Conservation (phyloP, 2,797 vertebrate species). For the Sorex maritimensis region DNA sequence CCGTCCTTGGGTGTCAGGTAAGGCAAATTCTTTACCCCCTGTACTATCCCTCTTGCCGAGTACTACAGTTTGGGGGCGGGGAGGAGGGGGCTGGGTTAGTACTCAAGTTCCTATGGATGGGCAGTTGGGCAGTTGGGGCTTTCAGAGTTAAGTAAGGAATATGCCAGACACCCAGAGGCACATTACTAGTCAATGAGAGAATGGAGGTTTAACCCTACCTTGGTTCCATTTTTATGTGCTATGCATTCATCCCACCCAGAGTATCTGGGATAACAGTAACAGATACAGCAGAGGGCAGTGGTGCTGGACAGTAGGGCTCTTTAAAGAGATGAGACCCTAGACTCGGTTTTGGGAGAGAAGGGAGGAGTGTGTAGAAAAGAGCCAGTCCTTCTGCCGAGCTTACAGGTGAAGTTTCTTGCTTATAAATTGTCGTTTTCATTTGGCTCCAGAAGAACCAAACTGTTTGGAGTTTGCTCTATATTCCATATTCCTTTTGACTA, state of each 20-base stretch:
- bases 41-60: too few relatives aligned
- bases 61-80: too few relatives aligned
- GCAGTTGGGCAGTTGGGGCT: not conserved
- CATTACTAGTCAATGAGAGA: rapidly evolving
- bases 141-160: not conserved
- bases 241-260: rapidly evolving
- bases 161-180: too few relatives aligned
- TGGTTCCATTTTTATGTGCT: not conserved
- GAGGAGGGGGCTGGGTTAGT: not conserved
- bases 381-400: not conserved
- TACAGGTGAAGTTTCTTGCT: not conserved
- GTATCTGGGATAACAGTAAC: not conserved
- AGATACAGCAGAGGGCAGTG: not conserved
- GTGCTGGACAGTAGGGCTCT: not conserved
- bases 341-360: not conserved
- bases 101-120: not conserved
- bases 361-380: not conserved
- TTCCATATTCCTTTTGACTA: not conserved
- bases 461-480: not conserved
- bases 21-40: too few relatives aligned
- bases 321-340: not conserved
- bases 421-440: not conserved
- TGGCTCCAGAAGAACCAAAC: not conserved
- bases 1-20: too few relatives aligned
- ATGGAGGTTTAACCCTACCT: not conserved